These are phyloP conservation scores for Heliconius hewitsoni DNA, from an alignment of 1,140 invertebrate species.

Conservation along the genomic window DNA sequence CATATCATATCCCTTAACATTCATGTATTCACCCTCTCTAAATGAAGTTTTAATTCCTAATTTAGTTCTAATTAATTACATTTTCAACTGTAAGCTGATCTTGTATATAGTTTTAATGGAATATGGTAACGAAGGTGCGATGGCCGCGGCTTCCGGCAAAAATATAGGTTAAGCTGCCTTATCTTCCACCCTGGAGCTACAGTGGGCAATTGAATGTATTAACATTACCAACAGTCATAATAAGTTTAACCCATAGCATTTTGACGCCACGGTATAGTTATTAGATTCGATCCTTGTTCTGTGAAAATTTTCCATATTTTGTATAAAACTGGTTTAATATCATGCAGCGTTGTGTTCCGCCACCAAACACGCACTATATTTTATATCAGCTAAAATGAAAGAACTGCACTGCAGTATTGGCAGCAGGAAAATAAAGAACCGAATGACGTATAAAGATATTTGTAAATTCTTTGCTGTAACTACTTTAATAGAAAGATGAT, in stretches of 20 bases:
- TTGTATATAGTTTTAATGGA: constrained; percentile 1
- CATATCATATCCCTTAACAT: constrained; percentile 9
- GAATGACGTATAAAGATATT: no score
- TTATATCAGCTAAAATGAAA: no score
- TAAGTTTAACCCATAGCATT: background rate
- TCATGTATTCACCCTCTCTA: constrained; percentile 25
- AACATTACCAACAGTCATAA: background rate
- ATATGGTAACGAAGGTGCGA: constrained; percentile 5
- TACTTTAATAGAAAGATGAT: no score
- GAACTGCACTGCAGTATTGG: no score
- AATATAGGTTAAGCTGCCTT: background rate
- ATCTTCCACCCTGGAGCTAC: constrained; percentile 10
- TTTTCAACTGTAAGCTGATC: background rate
- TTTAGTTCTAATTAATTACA: background rate
- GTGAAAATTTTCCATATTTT: background rate
- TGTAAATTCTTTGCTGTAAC: no score
- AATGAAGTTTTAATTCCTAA: constrained; percentile 20
- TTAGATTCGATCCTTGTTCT: no score
- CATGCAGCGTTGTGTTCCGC: no score
- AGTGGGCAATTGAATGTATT: background rate
- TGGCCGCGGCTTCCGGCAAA: background rate
- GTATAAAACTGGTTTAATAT: background rate
- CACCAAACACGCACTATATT: no score
- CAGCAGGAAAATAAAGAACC: no score
- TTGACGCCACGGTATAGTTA: background rate